phyloP scores from a whole-genome alignment of 2,888 invertebrate genomes.

The Cosmia trapezina region DNA sequence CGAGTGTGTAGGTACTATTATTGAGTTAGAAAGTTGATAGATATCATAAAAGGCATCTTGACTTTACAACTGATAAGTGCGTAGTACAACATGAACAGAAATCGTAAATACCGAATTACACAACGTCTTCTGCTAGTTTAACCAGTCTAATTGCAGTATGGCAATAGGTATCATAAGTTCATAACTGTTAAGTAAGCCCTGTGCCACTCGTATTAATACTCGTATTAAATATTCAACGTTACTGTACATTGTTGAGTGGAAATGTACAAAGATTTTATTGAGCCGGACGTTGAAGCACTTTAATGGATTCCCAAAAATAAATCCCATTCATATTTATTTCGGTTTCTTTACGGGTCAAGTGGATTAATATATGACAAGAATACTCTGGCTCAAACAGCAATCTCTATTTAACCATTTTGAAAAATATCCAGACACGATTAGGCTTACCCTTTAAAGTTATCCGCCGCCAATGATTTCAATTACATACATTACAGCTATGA shows the following conservation, averaged over 20 bases:
- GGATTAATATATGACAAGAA: conserved; percentile 50
- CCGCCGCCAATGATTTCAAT: conserved; percentile 61
- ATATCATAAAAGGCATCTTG: conserved; percentile 63
- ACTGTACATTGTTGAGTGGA: conserved; percentile 68
- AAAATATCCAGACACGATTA: conserved; percentile 29
- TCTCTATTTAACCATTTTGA: conserved; percentile 18
- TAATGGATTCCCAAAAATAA: conserved; percentile 70
- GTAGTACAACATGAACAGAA: conserved; percentile 36
- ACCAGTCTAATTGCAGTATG: conserved; percentile 40
- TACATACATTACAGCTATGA: conserved; percentile 58
- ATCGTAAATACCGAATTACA: conserved; percentile 49
- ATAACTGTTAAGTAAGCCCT: conserved; percentile 40
- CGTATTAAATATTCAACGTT: conserved; percentile 56
- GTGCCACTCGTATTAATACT: conserved; percentile 34
- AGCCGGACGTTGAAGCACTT: conserved; percentile 57
- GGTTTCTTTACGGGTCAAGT: conserved; percentile 71
- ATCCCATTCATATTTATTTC: conserved; percentile 62
- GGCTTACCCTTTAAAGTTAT: conserved; percentile 45
- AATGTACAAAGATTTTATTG: conserved; percentile 57
- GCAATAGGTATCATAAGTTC: conserved; percentile 16
- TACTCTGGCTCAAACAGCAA: conserved; percentile 20
- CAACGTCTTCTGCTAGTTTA: conserved; percentile 45
- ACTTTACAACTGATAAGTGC: conserved; percentile 49
- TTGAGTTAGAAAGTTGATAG: conserved; percentile 67
- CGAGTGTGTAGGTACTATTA: conserved; percentile 55